Percentiles rank a stretch among this genome's conserved stretches.
Evolutionary conservation across 1,140 invertebrate species (phyloP).

Genomic region (Drosophila ohnishii): DNA sequence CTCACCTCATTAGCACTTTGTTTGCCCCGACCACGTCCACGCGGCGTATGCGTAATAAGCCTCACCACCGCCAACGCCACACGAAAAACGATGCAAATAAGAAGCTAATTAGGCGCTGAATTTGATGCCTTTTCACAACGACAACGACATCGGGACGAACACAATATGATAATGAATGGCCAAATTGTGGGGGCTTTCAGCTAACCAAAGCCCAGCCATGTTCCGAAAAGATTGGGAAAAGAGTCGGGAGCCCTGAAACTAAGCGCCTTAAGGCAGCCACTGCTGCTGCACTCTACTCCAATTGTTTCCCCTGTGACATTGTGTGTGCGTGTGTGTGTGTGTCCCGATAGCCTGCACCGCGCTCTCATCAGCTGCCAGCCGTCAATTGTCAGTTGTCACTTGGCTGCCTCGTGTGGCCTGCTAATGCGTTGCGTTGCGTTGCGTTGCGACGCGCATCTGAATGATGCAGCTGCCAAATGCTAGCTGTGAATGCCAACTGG

Average conservation of each 20-base stretch:
- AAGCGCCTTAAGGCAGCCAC: conserved; percentile 43
- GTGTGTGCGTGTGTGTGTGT: too few relatives aligned
- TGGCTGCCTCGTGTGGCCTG: conserved; percentile 67
- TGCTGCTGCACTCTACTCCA: background rate
- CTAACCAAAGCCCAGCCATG: background rate
- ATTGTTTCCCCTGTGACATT: background rate
- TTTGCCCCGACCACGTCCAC: conserved; percentile 21
- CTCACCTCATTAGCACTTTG: conserved; percentile 52
- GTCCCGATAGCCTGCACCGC: background rate
- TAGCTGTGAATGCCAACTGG: conserved; percentile 20
- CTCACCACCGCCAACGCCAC: conserved; percentile 7
- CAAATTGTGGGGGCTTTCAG: background rate
- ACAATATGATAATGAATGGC: conserved; percentile 33
- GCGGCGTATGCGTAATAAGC: conserved; percentile 46
- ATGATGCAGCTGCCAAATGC: conserved; percentile 56
- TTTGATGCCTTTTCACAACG: conserved; percentile 36
- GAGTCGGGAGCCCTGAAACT: conserved; percentile 8
- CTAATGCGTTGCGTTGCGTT: conserved; percentile 65
- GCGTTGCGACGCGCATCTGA: conserved; percentile 60
- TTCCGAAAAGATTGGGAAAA: conserved; percentile 1
- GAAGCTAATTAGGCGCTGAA: conserved; percentile 54
- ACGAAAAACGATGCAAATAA: conserved; percentile 43
- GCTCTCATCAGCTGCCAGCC: conserved; percentile 33
- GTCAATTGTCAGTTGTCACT: conserved; percentile 72
- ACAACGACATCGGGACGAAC: conserved; percentile 1